Conservation (phyloP, 2,888 invertebrate species). For the Drosophila falleni region DNA sequence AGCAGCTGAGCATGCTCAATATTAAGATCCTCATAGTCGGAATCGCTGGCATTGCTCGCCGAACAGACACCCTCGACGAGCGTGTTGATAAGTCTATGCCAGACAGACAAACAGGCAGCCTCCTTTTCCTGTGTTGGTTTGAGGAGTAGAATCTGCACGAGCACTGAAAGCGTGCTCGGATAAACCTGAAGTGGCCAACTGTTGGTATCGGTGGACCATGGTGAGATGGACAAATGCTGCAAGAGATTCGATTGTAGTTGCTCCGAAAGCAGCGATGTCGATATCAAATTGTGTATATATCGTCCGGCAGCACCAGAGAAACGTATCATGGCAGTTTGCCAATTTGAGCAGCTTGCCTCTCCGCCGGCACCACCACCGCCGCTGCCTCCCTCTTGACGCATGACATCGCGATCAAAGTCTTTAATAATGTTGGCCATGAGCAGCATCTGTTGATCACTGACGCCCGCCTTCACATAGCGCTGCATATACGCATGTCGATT, state of each 20-base stretch:
- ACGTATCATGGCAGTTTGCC: constrained; percentile 85
- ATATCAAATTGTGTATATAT: constrained; percentile 89
- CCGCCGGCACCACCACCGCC: constrained; percentile 30
- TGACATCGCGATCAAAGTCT: constrained; percentile 95
- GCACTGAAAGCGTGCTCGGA: constrained; percentile 91
- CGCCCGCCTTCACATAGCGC: constrained; percentile 89
- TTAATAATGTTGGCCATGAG: constrained; percentile 94
- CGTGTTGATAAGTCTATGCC: constrained; percentile 95
- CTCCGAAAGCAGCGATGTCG: constrained; percentile 89
- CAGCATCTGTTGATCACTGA: constrained; percentile 95
- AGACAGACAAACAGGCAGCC: constrained; percentile 95
- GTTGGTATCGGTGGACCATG: constrained; percentile 89
- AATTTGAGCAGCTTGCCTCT: constrained; percentile 76
- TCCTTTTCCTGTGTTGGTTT: constrained; percentile 95
- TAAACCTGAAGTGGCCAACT: constrained; percentile 93
- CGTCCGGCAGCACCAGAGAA: constrained; percentile 85
- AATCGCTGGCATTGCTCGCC: constrained; percentile 75
- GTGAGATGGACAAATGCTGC: constrained; percentile 91
- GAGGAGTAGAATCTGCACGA: constrained; percentile 93
- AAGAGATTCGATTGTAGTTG: constrained; percentile 90
- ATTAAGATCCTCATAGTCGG: constrained; percentile 91
- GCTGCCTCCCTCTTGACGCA: constrained; percentile 91
- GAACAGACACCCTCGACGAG: constrained; percentile 92
- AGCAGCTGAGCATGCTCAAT: constrained; percentile 98
- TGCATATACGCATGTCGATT: constrained; percentile 87